Evolutionary conservation across 2,113 vertebrate species (phyloP).

Genomic region (Cyphomyrus discorhynchus): DNA sequence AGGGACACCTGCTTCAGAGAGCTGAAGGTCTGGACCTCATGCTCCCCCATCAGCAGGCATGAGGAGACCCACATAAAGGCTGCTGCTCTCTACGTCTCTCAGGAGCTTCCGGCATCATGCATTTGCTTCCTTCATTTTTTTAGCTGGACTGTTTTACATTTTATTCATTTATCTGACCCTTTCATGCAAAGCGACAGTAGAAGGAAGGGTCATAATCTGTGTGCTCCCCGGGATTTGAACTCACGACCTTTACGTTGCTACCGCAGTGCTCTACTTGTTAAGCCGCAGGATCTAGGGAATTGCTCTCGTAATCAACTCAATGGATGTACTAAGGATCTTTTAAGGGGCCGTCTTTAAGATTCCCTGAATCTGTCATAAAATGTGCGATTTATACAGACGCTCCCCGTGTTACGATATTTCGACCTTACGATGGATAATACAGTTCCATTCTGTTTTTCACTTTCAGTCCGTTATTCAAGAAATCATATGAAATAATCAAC

Average conservation of each 20-base stretch:
- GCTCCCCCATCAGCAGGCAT: background rate
- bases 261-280: background rate
- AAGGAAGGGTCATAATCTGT: background rate
- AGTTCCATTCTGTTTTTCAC: too few species aligned
- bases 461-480: background rate
- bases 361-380: background rate
- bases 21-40: background rate
- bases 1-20: background rate
- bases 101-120: background rate
- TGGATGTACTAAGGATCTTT: background rate
- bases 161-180: background rate
- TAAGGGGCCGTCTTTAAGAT: background rate
- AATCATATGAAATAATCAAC: background rate
- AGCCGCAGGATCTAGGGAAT: background rate
- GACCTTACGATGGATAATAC: too few species aligned
- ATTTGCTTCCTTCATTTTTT: background rate
- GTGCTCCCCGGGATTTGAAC: background rate
- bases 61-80: background rate
- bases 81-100: too few species aligned
- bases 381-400: background rate
- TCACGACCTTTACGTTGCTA: background rate
- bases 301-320: background rate
- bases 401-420: too few species aligned
- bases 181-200: background rate
- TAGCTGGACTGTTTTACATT: background rate